phyloP scores from a whole-genome alignment of 2,797 vertebrate genomes.

The Gymnocypris eckloni region DNA sequence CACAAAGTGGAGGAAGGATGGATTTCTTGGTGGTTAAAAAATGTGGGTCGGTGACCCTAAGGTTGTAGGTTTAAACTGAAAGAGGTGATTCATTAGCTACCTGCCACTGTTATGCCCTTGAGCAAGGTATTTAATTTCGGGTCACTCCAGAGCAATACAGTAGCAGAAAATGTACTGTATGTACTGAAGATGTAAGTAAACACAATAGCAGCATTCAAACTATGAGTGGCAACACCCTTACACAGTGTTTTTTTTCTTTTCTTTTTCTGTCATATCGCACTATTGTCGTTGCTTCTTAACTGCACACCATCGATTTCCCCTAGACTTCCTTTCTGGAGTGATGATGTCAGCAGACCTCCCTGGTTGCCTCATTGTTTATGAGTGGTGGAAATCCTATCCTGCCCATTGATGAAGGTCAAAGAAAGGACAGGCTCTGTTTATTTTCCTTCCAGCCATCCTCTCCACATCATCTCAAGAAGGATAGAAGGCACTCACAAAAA shows the following conservation, averaged over 20 bases:
- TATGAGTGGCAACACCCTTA: neutral
- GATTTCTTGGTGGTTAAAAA: neutral
- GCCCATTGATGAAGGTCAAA: constrained; percentile 39
- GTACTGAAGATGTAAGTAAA: constrained; percentile 3
- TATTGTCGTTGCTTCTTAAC: neutral
- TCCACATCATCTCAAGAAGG: constrained; percentile 20
- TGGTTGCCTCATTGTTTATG: constrained; percentile 47
- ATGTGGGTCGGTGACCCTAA: neutral
- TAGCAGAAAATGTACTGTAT: neutral
- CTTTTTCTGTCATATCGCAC: neutral
- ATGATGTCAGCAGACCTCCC: constrained; percentile 55
- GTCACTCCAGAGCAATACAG: neutral
- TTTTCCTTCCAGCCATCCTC: constrained; percentile 14
- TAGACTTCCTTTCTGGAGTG: neutral
- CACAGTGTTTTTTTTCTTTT: neutral
- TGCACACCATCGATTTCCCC: constrained; percentile 21
- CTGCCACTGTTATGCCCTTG: neutral
- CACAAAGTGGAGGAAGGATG: neutral
- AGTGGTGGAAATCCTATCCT: constrained; percentile 37
- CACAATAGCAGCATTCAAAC: neutral
- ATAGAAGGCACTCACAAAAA: neutral
- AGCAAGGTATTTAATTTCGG: constrained; percentile 2
- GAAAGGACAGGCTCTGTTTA: constrained; percentile 36
- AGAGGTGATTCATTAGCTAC: neutral
- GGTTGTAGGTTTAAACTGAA: constrained; percentile 17